Evolutionary conservation across 2,797 vertebrate genomes (phyloP).

Genomic region (Chelonia mydas): DNA sequence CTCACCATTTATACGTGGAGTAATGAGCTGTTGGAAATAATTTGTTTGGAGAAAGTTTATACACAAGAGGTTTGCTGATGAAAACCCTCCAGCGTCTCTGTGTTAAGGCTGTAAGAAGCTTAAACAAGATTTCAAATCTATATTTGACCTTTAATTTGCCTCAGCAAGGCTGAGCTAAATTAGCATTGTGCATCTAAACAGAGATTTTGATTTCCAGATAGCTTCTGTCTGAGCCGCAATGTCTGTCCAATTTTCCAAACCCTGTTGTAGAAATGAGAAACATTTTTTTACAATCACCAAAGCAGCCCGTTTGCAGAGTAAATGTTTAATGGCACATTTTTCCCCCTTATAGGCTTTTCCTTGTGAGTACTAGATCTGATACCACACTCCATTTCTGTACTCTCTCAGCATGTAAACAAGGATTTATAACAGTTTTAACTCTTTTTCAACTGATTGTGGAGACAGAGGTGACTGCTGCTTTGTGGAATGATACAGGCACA

Average conservation of each 20-base stretch:
- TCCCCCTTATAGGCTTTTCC: constrained; percentile 41
- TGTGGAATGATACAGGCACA: constrained; percentile 27
- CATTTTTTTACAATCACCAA: not conserved
- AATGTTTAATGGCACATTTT: constrained; percentile 54
- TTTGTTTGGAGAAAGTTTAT: not conserved
- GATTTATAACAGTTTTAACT: constrained; percentile 64
- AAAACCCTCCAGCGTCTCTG: constrained; percentile 28
- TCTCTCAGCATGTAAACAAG: constrained; percentile 64
- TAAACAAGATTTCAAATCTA: constrained; percentile 48
- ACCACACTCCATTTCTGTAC: constrained; percentile 17
- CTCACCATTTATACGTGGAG: not conserved
- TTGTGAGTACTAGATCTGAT: constrained; percentile 51
- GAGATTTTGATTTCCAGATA: constrained; percentile 40
- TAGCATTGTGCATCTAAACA: constrained; percentile 11
- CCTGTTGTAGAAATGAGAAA: not conserved
- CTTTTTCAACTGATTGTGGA: constrained; percentile 25
- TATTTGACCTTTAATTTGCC: constrained; percentile 64
- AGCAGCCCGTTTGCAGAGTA: constrained; percentile 39
- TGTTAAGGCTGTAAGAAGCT: constrained; percentile 33
- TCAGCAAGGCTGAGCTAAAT: constrained; percentile 32
- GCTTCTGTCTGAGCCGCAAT: not conserved
- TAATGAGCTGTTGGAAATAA: constrained; percentile 30
- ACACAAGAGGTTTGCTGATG: constrained; percentile 21
- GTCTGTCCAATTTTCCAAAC: constrained; percentile 7
- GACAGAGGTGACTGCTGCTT: constrained; percentile 57